Conservation (phyloP, 2,797 vertebrate genomes). For the Xiphophorus birchmanni region DNA sequence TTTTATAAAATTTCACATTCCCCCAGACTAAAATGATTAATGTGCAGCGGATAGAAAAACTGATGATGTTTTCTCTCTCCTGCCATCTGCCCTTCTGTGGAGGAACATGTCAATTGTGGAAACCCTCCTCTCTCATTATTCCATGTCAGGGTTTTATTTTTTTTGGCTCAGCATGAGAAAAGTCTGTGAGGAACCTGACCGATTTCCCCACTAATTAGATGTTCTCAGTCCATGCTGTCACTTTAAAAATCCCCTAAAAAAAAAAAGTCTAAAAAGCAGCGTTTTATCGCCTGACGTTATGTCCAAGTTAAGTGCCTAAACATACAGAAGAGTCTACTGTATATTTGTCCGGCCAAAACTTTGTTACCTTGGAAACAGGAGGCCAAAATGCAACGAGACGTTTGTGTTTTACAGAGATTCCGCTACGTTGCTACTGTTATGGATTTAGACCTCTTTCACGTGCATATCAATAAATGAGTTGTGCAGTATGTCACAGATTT, state of each 20-base stretch:
- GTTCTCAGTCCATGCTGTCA: not conserved
- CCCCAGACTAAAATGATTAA: conserved; percentile 41
- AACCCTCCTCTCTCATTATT: conserved; percentile 64
- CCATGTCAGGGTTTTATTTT: conserved; percentile 39
- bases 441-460: too few relatives aligned
- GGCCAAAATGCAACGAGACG: not conserved
- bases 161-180: conserved; percentile 42
- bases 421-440: not conserved
- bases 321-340: not conserved
- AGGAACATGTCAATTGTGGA: conserved; percentile 54
- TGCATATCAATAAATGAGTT: not conserved
- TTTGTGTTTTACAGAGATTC: too few relatives aligned
- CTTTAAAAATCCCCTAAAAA: not conserved
- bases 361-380: not conserved
- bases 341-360: not conserved
- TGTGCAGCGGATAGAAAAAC: conserved; percentile 45
- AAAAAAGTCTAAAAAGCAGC: not conserved
- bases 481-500: not conserved
- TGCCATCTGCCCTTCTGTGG: conserved; percentile 44
- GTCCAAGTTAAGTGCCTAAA: not conserved
- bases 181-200: conserved; percentile 32
- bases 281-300: not conserved
- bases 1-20: not conserved
- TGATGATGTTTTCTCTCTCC: conserved; percentile 46
- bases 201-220: conserved; percentile 32